Evolutionary conservation across 2,888 invertebrate species (phyloP), one percentile per base, ranked within the genome.

Genomic region (Dugesia japonica): DNA sequence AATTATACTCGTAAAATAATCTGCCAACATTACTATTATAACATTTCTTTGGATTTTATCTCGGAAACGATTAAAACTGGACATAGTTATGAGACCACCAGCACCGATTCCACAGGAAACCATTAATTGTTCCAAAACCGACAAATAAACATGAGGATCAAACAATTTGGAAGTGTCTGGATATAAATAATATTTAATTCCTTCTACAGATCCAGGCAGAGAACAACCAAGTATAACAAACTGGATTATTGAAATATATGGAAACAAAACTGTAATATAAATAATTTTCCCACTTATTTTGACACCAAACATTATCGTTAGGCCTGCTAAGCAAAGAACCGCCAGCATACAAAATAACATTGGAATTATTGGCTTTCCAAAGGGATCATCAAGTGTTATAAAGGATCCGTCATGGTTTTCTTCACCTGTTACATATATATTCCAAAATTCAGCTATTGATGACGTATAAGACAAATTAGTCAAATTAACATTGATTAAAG

Each of bases 31-130:
- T 20, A 56, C n/a, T 20, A 56, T 56, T 79, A 83, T 80, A 15
- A 84, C 83, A 80, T 84, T 84, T 76, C 31, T 31, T 31, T 31
- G 31, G 13, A 31, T 31, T 31, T 31, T 31, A 7, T 31, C 7
- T 7, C 13, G 31, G 31, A 31, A 31, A 7, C 13, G 4, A 31
- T 13, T 31, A 31, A 7, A 31, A 31, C 31, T 31, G 7, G 31
- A 31, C 31, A 31, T 31, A 31, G 31, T 31, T 31, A 31, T 31
- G 31, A 31, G 4, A 7, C 31, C 31, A 31, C 31, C 31, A 31
- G 31, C 31, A 7, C 31, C 31, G 13, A 31, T 31, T 4, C 31
- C 31, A 31, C 4, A 4, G 4, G 31, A 31, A 31, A 31, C 4
- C 31, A 31, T 4, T 31, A 31, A 31, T 31, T 31, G 31, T 31